phyloP scores from a whole-genome alignment of 2,113 vertebrate species.

The Albula glossodonta region DNA sequence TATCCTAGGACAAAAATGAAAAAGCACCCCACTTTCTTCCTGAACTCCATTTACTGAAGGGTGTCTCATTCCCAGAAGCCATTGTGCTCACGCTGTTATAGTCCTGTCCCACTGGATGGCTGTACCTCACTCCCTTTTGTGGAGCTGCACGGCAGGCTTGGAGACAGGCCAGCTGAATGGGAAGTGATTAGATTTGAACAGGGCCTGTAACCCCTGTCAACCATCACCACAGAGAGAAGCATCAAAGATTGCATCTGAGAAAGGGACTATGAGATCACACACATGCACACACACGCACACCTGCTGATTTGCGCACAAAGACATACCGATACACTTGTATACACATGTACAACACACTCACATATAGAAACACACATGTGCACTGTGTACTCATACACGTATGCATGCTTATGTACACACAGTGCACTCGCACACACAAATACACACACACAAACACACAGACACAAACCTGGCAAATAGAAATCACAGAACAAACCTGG shows the following conservation, averaged over 20 bases:
- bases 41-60: slow-evolving; percentile 19
- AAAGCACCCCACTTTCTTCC: not conserved
- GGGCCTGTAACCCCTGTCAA: slow-evolving; percentile 45
- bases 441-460: not conserved
- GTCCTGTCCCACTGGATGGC: slow-evolving; percentile 5
- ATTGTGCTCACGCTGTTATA: not conserved
- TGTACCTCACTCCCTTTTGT: not conserved
- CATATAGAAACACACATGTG: too few species aligned
- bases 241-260: not conserved
- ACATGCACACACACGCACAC: not conserved
- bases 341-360: too few species aligned
- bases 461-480: not conserved
- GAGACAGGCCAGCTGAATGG: slow-evolving; percentile 37
- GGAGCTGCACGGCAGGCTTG: not conserved
- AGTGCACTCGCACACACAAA: not conserved
- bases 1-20: slow-evolving; percentile 9
- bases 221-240: slow-evolving; percentile 40
- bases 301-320: too few species aligned
- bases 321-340: too few species aligned
- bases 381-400: too few species aligned
- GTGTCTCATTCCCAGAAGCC: not conserved
- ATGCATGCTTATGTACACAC: too few species aligned
- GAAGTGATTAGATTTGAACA: slow-evolving; percentile 57
- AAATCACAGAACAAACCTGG: not conserved
- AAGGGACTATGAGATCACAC: not conserved